These are phyloP conservation scores for Struthidea cinerea DNA, from an alignment of 2,113 vertebrate genomes.

Conservation along the genomic window DNA sequence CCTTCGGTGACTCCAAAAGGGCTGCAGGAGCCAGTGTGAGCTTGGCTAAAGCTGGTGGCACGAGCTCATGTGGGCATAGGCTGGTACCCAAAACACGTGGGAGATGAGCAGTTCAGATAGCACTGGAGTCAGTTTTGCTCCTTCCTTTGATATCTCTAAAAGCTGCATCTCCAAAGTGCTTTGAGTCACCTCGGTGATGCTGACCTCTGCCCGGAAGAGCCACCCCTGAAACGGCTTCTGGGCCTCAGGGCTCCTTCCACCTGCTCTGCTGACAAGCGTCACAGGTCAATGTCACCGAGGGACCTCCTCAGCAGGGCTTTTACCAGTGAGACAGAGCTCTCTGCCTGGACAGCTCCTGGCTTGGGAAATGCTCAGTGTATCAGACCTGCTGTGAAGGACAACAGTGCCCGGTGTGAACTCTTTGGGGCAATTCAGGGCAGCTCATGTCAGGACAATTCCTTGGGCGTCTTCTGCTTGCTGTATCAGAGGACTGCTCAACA, in stretches of 20 bases:
- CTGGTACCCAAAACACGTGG: fast-evolving
- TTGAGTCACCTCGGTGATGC: neutral
- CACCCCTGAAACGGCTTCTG: fast-evolving
- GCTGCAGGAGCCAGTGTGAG: neutral
- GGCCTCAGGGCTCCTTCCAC: neutral
- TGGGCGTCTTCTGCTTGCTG: neutral
- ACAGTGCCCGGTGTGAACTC: neutral
- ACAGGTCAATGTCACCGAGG: neutral
- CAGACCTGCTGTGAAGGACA: neutral
- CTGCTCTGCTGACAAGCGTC: neutral
- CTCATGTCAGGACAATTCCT: constrained; percentile 22
- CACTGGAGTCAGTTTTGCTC: neutral
- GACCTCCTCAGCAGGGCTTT: neutral
- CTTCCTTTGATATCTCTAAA: neutral
- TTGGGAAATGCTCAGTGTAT: neutral
- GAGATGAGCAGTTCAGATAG: neutral
- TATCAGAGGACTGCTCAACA: neutral
- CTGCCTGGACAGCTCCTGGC: neutral
- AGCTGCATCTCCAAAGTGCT: neutral
- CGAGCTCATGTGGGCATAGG: neutral
- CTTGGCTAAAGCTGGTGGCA: fast-evolving
- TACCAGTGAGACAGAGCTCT: neutral
- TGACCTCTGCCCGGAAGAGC: neutral
- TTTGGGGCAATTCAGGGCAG: constrained; percentile 11
- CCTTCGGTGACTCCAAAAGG: neutral